These are phyloP conservation scores for Hapalemur alaotrensis DNA, from an alignment of 2,797 vertebrate genomes.

Conservation along the genomic window DNA sequence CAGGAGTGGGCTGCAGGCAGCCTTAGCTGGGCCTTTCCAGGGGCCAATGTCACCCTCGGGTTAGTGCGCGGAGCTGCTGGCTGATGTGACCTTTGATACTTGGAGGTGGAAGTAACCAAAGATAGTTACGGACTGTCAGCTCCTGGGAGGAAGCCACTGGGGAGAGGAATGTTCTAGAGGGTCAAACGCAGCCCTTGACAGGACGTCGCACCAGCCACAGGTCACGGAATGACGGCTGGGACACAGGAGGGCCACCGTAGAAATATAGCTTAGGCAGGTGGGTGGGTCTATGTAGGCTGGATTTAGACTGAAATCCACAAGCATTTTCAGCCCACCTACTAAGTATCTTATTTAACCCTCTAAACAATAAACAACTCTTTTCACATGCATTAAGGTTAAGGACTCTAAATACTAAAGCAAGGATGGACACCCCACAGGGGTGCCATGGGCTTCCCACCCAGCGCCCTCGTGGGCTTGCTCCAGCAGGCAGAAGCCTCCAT, in stretches of 20 bases:
- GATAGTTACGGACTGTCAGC: accelerated
- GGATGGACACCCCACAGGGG: background rate
- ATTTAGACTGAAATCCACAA: background rate
- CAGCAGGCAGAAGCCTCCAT: background rate
- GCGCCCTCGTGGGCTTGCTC: accelerated
- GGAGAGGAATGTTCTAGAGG: background rate
- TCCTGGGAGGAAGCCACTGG: background rate
- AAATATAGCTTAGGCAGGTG: accelerated
- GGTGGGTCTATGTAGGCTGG: accelerated
- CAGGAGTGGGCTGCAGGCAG: background rate
- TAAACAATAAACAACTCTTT: background rate
- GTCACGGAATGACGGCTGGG: accelerated
- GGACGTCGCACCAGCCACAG: accelerated
- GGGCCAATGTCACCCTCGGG: background rate
- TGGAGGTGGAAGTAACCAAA: background rate
- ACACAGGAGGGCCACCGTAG: background rate
- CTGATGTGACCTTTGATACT: background rate
- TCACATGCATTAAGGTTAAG: accelerated
- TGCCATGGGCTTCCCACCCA: accelerated
- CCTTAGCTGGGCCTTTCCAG: background rate
- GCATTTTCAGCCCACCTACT: accelerated
- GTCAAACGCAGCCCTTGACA: background rate
- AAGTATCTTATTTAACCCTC: accelerated
- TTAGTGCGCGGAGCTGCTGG: background rate
- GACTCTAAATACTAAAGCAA: accelerated